These are phyloP conservation scores for Sakesphorus luctuosus DNA, from an alignment of 2,113 vertebrate genomes.

Conservation along the genomic window DNA sequence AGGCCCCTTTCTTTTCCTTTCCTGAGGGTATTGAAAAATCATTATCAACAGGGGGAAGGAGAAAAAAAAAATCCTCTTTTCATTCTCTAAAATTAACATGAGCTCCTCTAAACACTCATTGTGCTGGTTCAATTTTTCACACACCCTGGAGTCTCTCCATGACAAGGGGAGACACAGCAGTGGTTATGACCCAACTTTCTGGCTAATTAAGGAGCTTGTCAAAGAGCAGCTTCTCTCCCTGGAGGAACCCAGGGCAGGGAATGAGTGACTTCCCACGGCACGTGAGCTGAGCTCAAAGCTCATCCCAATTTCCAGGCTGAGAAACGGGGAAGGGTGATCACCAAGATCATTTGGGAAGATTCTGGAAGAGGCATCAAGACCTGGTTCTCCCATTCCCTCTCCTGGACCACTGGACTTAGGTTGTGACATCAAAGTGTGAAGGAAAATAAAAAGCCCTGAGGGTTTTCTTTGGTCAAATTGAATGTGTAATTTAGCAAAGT, in stretches of 20 bases:
- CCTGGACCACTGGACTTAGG: background rate
- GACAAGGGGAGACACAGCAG: conserved; percentile 19
- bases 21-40: background rate
- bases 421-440: background rate
- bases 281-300: background rate
- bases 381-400: too few species aligned
- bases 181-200: conserved; percentile 36
- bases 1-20: background rate
- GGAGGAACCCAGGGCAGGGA: background rate
- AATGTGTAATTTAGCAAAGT: background rate
- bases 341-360: background rate
- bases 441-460: background rate
- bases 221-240: background rate
- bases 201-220: conserved; percentile 23
- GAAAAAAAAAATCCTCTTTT: background rate
- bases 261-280: background rate
- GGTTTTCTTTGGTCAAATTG: background rate
- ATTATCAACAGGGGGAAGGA: background rate
- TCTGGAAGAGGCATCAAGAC: background rate
- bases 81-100: background rate
- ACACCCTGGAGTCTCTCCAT: background rate
- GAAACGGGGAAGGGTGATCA: rapidly evolving
- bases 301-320: background rate
- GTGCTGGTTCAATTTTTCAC: background rate
- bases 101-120: background rate